Percentiles rank a stretch among this genome's conserved stretches.
Conservation (phyloP, 1,140 invertebrate species). For the Drosophila tristis region DNA sequence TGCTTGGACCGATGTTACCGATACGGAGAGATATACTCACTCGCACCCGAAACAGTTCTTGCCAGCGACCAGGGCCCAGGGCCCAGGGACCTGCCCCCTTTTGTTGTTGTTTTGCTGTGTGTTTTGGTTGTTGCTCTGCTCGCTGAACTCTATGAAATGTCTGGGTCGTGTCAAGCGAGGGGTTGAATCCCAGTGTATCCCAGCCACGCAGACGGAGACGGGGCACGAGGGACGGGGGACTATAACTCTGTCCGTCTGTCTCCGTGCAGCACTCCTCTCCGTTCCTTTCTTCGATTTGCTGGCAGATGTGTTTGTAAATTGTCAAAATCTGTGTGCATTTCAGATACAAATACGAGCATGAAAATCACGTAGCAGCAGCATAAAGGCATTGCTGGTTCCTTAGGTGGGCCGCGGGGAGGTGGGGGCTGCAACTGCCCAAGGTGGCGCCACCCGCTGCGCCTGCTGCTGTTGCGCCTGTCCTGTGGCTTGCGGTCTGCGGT, state of each 20-base stretch:
- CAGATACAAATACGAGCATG: constrained; percentile 36
- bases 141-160: constrained; percentile 37
- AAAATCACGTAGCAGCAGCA: constrained; percentile 65
- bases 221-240: too few relatives aligned
- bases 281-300: constrained; percentile 69
- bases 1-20: constrained; percentile 25
- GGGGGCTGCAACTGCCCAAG: neutral
- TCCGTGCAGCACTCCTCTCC: neutral
- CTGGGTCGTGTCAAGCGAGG: constrained; percentile 43
- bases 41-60: constrained; percentile 19
- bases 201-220: too few relatives aligned
- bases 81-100: constrained; percentile 47
- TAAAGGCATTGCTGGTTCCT: too few relatives aligned
- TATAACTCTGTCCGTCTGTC: neutral
- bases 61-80: constrained; percentile 5
- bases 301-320: constrained; percentile 79
- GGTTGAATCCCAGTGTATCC: constrained; percentile 47
- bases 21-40: neutral
- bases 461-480: constrained; percentile 22
- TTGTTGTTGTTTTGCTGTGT: constrained; percentile 9
- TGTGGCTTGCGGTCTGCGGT: constrained; percentile 30
- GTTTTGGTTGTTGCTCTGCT: constrained; percentile 2
- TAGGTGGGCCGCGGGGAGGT: neutral
- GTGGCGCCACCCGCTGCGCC: constrained; percentile 9
- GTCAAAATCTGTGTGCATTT: constrained; percentile 81